Base-by-base conservation (phyloP, 2,113 vertebrate species). In the Labeo catla region DNA sequence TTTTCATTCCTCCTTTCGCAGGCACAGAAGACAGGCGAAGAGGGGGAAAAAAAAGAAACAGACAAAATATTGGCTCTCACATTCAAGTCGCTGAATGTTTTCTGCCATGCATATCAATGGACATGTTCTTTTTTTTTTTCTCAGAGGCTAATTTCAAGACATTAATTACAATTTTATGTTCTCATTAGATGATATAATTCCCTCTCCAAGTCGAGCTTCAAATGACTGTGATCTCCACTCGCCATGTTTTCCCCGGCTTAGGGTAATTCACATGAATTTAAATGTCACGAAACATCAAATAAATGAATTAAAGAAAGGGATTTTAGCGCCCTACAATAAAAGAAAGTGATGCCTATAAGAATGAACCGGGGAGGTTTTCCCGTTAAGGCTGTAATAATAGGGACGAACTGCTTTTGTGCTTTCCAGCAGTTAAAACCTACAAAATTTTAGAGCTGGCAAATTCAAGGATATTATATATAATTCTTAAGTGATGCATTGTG, bases 11-110 rank as follows among this genome's bases (percentile, higher is more conserved):
- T 83, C 47, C 21, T 2, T 83, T 66, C 43, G 43, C 50, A 45
- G 70, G 6, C 74, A 76, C 74, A 36, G 47, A 65, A 74, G 11
- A 11, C 15, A n/a, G 39, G 65, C 43, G 43, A 28, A 2, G 12
- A 0, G 11, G 5, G 1, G 6, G 7, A 1, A 7, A 11, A 13
- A 68, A 80, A 73, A 73, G 36, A 90, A 87, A 54, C 76, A 84
- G 90, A 86, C 86, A 91, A 93, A 93, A 91, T 89, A 93, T 91
- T 87, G 90, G 88, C 87, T 88, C 90, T 91, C 87, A 90, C 88
- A 92, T 92, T 92, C 87, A 90, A 87, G 87, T 84, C 83, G 89
- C 91, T 87, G 82, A 86, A 87, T 43, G 81, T 87, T 86, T 87
- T 89, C 89, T 90, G 85, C 85, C 76, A 85, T 90, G 89, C 92